Evolutionary conservation across 2,797 vertebrate genomes (phyloP).

Genomic region (Cynopterus sphinx): DNA sequence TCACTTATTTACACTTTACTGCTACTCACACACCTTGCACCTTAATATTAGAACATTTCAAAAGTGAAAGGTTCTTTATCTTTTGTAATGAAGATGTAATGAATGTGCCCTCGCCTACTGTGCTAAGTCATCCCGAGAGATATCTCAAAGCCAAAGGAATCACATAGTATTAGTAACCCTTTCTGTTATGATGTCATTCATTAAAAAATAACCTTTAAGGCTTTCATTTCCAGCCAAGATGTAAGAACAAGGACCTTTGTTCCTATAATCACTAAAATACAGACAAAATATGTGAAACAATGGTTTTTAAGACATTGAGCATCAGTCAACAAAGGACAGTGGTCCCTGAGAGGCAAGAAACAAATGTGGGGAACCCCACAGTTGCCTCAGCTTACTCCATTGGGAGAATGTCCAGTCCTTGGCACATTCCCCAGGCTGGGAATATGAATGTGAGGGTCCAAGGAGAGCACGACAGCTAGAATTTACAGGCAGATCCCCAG

Average conservation of each 20-base stretch:
- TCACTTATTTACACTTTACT: not conserved
- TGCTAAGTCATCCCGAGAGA: not conserved
- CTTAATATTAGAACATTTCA: not conserved
- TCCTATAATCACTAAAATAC: not conserved
- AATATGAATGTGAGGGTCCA: not conserved
- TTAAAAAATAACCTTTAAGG: not conserved
- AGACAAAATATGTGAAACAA: not conserved
- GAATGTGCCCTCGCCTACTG: not conserved
- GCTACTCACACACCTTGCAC: not conserved
- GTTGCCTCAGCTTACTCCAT: not conserved
- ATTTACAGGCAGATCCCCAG: not conserved
- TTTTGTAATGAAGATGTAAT: conserved; percentile 8
- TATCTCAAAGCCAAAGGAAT: not conserved
- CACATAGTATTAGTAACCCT: not conserved
- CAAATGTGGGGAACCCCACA: not conserved
- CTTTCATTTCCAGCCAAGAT: not conserved
- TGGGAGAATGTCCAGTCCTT: not conserved
- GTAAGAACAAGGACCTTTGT: not conserved
- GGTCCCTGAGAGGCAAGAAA: not conserved
- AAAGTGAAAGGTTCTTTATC: not conserved
- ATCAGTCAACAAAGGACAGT: not conserved
- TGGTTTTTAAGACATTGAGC: not conserved
- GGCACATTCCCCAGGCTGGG: not conserved
- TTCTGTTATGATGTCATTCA: not conserved
- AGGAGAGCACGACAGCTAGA: not conserved